Evolutionary conservation across 53 echinoderm and acorn worm genomes (phyloP), one percentile per base, ranked within the genome.

Genomic region (Mesocentrotus franciscanus): DNA sequence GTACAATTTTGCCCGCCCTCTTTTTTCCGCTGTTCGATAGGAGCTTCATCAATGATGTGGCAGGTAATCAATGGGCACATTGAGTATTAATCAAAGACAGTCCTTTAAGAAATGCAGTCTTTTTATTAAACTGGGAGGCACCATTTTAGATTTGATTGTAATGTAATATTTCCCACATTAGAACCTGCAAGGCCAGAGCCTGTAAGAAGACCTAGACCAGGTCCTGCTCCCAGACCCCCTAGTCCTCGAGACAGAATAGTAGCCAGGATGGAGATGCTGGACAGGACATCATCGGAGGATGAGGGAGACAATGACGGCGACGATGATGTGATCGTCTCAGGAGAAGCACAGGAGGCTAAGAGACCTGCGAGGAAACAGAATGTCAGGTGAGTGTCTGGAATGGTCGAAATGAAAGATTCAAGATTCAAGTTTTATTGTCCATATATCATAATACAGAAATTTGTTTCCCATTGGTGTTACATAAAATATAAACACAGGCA

Each of bases 251-350:
- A 93, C 78, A 60, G 83, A 27, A 93, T 79, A 61, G 58, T 61
- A 60, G 94, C 79, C 17, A 93, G 83, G 39, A 93, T 93, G 94
- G 94, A 93, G 94, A 93, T 93, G 94, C 94, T 93, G 35, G 94
- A 93, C 61, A 30, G 94, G 39, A 93, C 94, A 22, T 93, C 94
- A 55, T 93, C 93, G 8, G 94, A 93, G 39, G 94, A 93, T 16
- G 94, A 93, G 30, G 93, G 20, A 22, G 78, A 78, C 13, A 56
- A 78, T 13, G 93, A 26, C 24, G 75, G 29, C 4, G 55, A 92
- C 1, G 76, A 75, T 18, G 75, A 92, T 75, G 75, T 66, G n/a
- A 35, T 75, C 9, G 39, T 75, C 29, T 32, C 56, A 4, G n/a
- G 27, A 30, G 87, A 58, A 55, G 87, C 58, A 57, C 58, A 56